Conservation (phyloP, 2,113 vertebrate genomes). For the Alexandromys fortis region DNA sequence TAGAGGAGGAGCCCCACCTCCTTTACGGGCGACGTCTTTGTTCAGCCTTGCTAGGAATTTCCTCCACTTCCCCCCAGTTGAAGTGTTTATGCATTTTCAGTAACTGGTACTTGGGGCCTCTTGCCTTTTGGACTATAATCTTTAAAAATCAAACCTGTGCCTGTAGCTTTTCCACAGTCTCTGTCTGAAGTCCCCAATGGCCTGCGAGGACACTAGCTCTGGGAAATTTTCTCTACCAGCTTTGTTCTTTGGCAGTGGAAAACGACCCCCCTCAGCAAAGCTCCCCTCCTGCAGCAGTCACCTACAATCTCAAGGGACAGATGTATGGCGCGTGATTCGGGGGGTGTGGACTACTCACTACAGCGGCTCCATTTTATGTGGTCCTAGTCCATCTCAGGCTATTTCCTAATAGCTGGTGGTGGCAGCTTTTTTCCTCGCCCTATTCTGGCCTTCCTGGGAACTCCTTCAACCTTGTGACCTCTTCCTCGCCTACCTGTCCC, state of each 20-base stretch:
- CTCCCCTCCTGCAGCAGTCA: not conserved
- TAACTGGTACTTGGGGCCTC: slow-evolving; percentile 2
- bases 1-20: slow-evolving; percentile 71
- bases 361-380: not conserved
- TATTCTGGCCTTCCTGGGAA: not conserved
- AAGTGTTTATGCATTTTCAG: slow-evolving; percentile 58
- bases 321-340: not conserved
- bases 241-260: slow-evolving; percentile 40
- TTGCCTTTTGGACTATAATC: slow-evolving; percentile 30
- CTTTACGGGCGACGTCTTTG: slow-evolving; percentile 65
- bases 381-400: not conserved
- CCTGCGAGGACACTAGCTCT: not conserved
- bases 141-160: slow-evolving; percentile 12
- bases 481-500: not conserved
- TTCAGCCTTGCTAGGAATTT: slow-evolving; percentile 68
- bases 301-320: slow-evolving; percentile 33
- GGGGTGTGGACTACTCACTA: not conserved
- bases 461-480: not conserved
- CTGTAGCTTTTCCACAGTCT: slow-evolving; percentile 49
- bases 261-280: not conserved
- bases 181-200: slow-evolving; percentile 42
- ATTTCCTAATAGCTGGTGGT: not conserved
- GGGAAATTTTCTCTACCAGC: not conserved
- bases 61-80: slow-evolving; percentile 34
- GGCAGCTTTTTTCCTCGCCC: not conserved